phyloP scores from a whole-genome alignment of 2,113 vertebrate species.

The Ochotona curzoniae region DNA sequence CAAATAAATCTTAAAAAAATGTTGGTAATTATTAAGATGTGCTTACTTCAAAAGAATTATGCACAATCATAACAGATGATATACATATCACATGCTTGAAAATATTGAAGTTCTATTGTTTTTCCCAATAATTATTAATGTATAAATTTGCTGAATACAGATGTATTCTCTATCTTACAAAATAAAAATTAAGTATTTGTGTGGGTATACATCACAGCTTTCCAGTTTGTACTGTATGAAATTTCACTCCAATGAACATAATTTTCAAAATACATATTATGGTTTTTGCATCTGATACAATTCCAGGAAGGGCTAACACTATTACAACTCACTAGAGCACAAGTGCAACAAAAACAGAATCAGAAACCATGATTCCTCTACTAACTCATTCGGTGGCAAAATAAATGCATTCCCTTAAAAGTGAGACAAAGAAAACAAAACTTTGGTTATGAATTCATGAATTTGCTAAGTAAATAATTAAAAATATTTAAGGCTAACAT shows the following conservation, averaged over 20 bases:
- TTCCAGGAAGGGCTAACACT: slow-evolving; percentile 11
- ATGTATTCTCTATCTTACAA: slow-evolving; percentile 14
- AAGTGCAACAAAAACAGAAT: neutral
- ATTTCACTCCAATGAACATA: neutral
- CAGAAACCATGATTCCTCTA: neutral
- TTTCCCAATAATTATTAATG: neutral
- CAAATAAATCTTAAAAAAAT: too few relatives aligned
- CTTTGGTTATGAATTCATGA: neutral
- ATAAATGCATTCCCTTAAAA: neutral
- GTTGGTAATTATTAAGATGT: neutral
- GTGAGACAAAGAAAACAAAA: slow-evolving; percentile 7
- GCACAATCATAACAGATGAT: neutral
- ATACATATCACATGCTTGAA: neutral
- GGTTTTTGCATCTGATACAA: slow-evolving; percentile 53
- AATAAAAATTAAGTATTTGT: slow-evolving; percentile 21
- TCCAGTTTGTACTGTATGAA: neutral
- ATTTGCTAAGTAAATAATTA: neutral
- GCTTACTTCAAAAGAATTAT: neutral
- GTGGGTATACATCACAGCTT: neutral
- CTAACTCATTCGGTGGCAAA: neutral
- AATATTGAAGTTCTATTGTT: neutral
- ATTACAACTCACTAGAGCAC: neutral
- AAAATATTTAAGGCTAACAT: slow-evolving; percentile 42
- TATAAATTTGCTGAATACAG: neutral
- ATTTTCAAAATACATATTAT: slow-evolving; percentile 15